Base-by-base conservation (phyloP, 2,888 invertebrate species). In the Molorchus minor region DNA sequence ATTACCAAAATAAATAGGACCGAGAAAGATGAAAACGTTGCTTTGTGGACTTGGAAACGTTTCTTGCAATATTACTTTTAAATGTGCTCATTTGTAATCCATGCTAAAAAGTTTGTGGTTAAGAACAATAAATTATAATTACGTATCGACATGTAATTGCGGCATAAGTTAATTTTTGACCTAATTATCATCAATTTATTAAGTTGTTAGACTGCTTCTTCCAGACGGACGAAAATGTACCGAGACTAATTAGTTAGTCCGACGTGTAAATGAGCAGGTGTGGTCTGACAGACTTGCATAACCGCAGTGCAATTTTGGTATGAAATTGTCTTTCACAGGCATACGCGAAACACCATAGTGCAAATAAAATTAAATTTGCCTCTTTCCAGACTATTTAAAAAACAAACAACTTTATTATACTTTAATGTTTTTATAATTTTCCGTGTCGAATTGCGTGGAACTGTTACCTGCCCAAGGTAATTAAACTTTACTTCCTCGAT, bases 351-450 rank as follows among this genome's bases (percentile, higher is more conserved):
- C 13, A 43, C 10, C 13, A 21, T 7, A 43, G 25, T 13, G 7
- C 1, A 25, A 33, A 33, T 10, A 3, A 33, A 10, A 33, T 10
- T 33, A 3, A 8, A 3, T 40, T 20, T 8, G 12, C 15, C 13
- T 13, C 12, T 21, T 21, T 43, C 13, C 13, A 13, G 21, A 21
- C 15, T 21, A 43, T 5, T 25, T 43, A 43, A 13, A 43, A 43
- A 3, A 41, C 43, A 43, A 43, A 43, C 25, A 43, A 43, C 20
- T 13, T 21, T 25, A 43, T 43, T 21, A 43, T 15, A 15, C 15
- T 25, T 43, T 21, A 40, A 40, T 40, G 40, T 40, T 40, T 40
- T 40, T 40, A 40, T 40, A 40, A 43, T 43, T 20, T 25, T 43
- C 21, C 15, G 21, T 20, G 21, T 21, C 43, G 13, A 43, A 43